Percentiles rank a stretch among this genome's conserved stretches.
Evolutionary conservation across 2,113 vertebrate species (phyloP).

Genomic region (Vulpes vulpes): DNA sequence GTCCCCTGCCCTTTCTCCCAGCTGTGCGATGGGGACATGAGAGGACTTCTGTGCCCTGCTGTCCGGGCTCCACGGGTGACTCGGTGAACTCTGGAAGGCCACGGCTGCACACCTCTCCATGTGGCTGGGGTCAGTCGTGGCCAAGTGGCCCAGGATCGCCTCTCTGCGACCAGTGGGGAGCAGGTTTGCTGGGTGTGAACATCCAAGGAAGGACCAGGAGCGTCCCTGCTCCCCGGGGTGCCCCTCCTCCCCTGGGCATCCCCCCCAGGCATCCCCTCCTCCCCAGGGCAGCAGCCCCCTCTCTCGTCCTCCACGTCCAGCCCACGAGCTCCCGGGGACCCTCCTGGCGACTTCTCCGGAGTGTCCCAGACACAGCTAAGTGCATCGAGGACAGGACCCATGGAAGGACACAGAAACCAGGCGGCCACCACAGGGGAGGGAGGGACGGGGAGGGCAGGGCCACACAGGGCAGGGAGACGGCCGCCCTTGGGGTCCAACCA

Average conservation of each 20-base stretch:
- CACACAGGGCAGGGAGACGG: background rate
- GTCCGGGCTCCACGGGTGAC: background rate
- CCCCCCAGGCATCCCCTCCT: background rate
- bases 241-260: background rate
- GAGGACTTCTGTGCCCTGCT: background rate
- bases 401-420: background rate
- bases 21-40: background rate
- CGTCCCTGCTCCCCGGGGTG: background rate
- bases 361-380: background rate
- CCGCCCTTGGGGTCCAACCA: rapidly evolving
- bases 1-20: background rate
- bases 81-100: background rate
- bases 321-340: background rate
- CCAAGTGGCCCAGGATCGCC: background rate
- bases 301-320: background rate
- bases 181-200: background rate
- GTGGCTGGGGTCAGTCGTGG: background rate
- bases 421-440: too few species aligned
- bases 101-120: background rate
- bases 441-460: background rate
- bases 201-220: background rate
- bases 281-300: background rate
- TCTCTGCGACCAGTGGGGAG: background rate
- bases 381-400: background rate
- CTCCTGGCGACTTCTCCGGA: background rate